Percentiles rank a stretch among this genome's conserved stretches.
Evolutionary conservation across 2,113 vertebrate species (phyloP).

Genomic region (Aramus guarauna): DNA sequence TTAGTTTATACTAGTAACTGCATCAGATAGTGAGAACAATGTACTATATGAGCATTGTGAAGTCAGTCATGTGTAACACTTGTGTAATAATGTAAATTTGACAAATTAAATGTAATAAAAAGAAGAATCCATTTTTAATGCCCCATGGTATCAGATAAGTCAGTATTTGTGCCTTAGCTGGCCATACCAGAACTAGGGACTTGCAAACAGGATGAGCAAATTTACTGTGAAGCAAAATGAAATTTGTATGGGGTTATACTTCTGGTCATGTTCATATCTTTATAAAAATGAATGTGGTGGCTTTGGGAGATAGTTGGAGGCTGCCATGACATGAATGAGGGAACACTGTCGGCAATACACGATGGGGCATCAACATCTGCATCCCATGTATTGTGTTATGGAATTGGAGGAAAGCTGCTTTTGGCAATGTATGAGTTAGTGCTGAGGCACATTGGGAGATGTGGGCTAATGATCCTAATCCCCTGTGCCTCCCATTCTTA

Average conservation of each 20-base stretch:
- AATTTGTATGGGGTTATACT: neutral
- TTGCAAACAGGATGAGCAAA: neutral
- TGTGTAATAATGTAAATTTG: neutral
- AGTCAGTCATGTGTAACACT: neutral
- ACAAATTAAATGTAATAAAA: neutral
- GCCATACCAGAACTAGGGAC: neutral
- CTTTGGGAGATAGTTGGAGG: neutral
- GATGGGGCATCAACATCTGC: neutral
- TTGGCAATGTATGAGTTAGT: neutral
- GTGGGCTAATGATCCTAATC: neutral
- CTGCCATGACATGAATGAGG: rapidly evolving
- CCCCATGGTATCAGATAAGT: neutral
- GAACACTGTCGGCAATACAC: rapidly evolving
- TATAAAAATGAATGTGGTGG: neutral
- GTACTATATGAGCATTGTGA: neutral
- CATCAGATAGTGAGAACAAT: neutral
- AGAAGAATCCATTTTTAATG: neutral
- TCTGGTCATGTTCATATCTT: neutral
- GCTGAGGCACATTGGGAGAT: neutral
- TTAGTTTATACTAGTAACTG: neutral
- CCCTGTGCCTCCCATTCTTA: neutral
- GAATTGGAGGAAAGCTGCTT: neutral
- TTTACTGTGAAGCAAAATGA: neutral
- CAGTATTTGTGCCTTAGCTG: neutral
- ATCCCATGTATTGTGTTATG: neutral